Base-by-base conservation (phyloP, 2,888 invertebrate genomes). In the Dioctria rufipes region DNA sequence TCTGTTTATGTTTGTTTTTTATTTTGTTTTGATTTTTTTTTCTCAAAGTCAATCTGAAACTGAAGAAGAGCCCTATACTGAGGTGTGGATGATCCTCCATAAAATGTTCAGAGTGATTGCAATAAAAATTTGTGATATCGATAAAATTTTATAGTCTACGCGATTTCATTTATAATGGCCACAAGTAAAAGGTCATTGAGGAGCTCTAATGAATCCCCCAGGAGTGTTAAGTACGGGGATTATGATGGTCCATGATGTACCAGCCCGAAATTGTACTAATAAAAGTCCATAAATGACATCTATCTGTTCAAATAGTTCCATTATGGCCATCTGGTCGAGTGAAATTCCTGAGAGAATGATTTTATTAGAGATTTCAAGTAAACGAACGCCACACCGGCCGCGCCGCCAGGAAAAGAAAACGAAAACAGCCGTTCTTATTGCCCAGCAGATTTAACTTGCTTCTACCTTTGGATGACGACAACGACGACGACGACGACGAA, bases 131-230 rank as follows among this genome's bases (percentile, higher is more conserved):
- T 71, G 71, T 71, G 37, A 1, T 25, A 51, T 51, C 49, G 49
- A 71, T 71, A 71, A 71, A 71, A 11, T 71, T 71, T 71, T 71
- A 71, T 71, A 51, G 46, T 37, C 51, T 71, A 71, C 37, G 49
- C 51, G 71, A 71, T 71, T 51, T 39, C 49, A 51, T 40, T 71
- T 71, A 71, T 40, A 51, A 71, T 40, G 54, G 39, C 13, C 11
- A 11, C 71, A 51, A 71, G 49, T 49, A 71, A 51, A 54, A 51
- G 54, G 39, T 11, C 54, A 51, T 71, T 51, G 25, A 71, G 71
- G 54, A 71, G 54, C 71, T 54, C 51, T 46, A 46, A 54, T 54
- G 37, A 51, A 67, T n/a, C 37, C 9, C 49, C 46, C 9, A 3
- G 9, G 43, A 43, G 49, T 46, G 40, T 42, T 65, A 65, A 65